A percentile compares a stretch with the other conserved stretches of the same genome.
Conservation (phyloP, 2,113 vertebrate species). For the Carettochelys insculpta region DNA sequence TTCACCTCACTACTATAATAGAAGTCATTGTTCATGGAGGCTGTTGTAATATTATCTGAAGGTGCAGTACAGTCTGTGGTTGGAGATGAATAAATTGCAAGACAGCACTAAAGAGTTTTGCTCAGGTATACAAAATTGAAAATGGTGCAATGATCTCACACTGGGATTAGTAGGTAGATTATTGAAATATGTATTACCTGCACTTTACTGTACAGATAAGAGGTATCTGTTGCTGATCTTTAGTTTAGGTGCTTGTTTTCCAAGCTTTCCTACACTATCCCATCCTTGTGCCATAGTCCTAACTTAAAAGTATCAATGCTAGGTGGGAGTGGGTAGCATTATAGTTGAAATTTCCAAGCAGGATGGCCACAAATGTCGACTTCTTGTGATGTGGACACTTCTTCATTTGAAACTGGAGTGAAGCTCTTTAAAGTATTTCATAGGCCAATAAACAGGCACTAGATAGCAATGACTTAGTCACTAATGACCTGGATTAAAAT, state of each 20-base stretch:
- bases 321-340: neutral
- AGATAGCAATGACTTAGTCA: neutral
- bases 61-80: neutral
- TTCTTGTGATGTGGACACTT: neutral
- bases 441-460: neutral
- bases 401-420: neutral
- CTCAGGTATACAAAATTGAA: neutral
- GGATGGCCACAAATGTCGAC: neutral
- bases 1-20: neutral
- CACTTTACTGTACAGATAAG: slow-evolving; percentile 63
- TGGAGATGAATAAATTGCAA: neutral
- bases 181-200: slow-evolving; percentile 43
- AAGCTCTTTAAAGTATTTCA: neutral
- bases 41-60: neutral
- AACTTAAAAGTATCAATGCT: neutral
- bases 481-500: neutral
- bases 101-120: neutral
- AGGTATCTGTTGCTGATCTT: neutral
- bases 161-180: neutral
- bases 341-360: neutral
- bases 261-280: neutral
- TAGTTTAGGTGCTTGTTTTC: neutral
- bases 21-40: neutral
- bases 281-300: neutral
- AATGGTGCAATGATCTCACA: neutral